Evolutionary conservation across 2,888 invertebrate genomes (phyloP), one percentile per base, ranked within the genome.

Genomic region (Zelleria hepariella): DNA sequence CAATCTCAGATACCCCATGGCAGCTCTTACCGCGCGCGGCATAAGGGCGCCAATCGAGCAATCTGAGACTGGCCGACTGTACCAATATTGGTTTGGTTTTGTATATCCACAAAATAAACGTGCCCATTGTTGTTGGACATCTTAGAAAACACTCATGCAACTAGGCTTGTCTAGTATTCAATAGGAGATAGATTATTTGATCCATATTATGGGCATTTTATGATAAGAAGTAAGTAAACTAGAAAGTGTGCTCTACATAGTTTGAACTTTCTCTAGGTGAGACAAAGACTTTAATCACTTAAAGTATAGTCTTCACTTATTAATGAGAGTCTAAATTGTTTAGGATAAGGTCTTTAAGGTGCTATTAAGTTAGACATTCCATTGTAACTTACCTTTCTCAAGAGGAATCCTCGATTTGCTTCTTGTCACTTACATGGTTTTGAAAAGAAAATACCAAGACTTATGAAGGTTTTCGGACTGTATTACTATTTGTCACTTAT

Each of bases 161-260:
- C 32, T 32, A 32, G 32, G 7, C 2, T 32, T 32, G 32, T 32
- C 32, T 2, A 5, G 7, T n/a, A 10, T 32, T 32, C 32, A 32
- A 32, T 32, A 32, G 32, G 10, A 32, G 2, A 5, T 32, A 32
- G 10, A 32, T 32, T 2, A 32, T 10, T 10, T 32, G 2, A 32
- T n/a, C n/a, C n/a, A n/a, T 10, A 42, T 15, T 10, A 42, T 4
- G 10, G 15, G 10, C 32, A 15, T 15, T 42, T 42, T 42, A 42
- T 42, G 32, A 4, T 7, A 42, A 42, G 32, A 42, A 42, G 32
- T 42, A 42, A 15, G 15, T 15, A 15, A 59, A 59, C 61, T 68
- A 68, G 75, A 73, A 75, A 75, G 75, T 74, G 63, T 69, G 65
- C 62, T n/a, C n/a, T 70, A 66, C 32, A 55, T 56, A 32, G 25